Conservation (phyloP, 2,888 invertebrate species). For the Alitta virens region DNA sequence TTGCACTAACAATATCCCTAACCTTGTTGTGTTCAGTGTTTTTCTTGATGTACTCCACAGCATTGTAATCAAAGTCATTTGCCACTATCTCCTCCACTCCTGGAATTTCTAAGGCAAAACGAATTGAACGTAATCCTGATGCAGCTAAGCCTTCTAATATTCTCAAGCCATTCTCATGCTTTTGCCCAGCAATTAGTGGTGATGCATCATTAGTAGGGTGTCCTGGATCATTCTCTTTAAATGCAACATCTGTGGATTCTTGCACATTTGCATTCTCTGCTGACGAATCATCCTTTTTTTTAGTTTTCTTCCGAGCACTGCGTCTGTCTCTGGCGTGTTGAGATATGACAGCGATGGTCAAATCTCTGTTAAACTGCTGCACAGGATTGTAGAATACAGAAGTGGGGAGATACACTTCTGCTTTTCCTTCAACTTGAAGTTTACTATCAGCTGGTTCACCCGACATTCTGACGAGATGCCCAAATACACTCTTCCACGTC, state of each 20-base stretch:
- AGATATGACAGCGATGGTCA: constrained; percentile 61
- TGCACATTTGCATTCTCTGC: constrained; percentile 1
- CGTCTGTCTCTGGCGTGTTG: constrained; percentile 5
- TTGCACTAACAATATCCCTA: constrained; percentile 70
- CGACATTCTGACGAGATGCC: too few relatives aligned
- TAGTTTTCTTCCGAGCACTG: not conserved
- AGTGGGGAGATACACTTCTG: constrained; percentile 67
- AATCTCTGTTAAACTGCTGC: constrained; percentile 90
- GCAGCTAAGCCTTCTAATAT: constrained; percentile 94
- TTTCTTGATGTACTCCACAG: constrained; percentile 78
- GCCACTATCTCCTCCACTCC: constrained; percentile 74
- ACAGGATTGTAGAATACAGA: constrained; percentile 97
- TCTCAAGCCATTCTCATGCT: constrained; percentile 46
- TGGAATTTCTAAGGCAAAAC: constrained; percentile 91
- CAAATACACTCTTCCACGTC: too few relatives aligned
- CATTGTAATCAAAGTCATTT: constrained; percentile 82
- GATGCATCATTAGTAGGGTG: not conserved
- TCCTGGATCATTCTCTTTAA: not conserved
- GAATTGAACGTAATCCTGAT: constrained; percentile 89
- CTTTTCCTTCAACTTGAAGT: constrained; percentile 70
- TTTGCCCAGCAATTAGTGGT: constrained; percentile 33
- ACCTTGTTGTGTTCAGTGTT: constrained; percentile 79
- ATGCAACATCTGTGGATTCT: not conserved
- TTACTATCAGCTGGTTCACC: constrained; percentile 3
- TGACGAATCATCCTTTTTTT: not conserved